A percentile compares a stretch with the other conserved stretches of the same genome.
Conservation (phyloP, 2,888 invertebrate genomes). For the Lepidochrysops patricia region DNA sequence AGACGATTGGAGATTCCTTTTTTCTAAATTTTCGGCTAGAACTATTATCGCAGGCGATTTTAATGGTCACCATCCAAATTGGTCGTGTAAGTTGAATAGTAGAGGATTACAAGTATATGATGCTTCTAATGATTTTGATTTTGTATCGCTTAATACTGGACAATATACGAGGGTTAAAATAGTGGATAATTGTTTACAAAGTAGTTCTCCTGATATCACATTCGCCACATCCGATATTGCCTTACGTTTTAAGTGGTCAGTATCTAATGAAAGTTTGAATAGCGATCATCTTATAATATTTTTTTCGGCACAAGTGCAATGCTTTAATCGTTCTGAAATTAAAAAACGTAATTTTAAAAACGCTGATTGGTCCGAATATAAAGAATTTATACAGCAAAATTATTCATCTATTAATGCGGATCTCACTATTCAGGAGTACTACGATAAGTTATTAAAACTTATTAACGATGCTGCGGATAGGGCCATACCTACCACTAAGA, state of each 20-base stretch:
- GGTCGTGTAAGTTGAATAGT: conserved; percentile 9
- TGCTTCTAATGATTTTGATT: background rate
- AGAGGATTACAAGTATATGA: conserved; percentile 6
- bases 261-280: conserved; percentile 18
- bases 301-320: background rate
- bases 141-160: conserved; percentile 1
- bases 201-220: conserved; percentile 16
- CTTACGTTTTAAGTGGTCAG: conserved; percentile 17
- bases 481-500: conserved; percentile 16
- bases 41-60: conserved; percentile 14
- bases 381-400: background rate
- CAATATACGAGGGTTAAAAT: background rate
- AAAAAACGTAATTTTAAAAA: conserved; percentile 17
- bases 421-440: background rate
- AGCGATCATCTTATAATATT: conserved; percentile 18
- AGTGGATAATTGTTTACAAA: background rate
- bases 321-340: background rate
- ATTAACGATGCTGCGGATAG: conserved; percentile 13
- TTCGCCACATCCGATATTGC: conserved; percentile 20
- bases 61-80: conserved; percentile 11
- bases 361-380: conserved; percentile 11
- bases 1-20: conserved; percentile 14
- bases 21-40: background rate
- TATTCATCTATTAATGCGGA: background rate
- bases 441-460: background rate